Conservation (phyloP, 1,140 invertebrate genomes). For the Delia radicum region DNA sequence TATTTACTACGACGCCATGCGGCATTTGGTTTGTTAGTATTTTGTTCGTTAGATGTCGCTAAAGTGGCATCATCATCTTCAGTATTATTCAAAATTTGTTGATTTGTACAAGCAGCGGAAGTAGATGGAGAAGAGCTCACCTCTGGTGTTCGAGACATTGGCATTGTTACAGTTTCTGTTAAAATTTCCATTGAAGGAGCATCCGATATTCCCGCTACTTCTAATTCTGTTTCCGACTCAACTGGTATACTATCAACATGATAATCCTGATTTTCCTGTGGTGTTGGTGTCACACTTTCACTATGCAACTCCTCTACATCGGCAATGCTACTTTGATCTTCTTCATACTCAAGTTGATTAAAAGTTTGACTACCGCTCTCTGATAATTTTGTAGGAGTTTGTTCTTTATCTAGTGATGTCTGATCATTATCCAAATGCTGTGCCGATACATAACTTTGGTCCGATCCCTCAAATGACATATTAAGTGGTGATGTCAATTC, state of each 20-base stretch:
- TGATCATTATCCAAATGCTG: constrained; percentile 26
- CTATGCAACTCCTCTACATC: constrained; percentile 46
- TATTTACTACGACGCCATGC: constrained; percentile 55
- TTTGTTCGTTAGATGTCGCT: constrained; percentile 1
- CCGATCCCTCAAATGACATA: constrained; percentile 53
- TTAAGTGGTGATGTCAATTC: constrained; percentile 43
- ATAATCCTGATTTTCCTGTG: constrained; percentile 37
- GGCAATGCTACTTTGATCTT: constrained; percentile 43
- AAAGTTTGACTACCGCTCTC: neutral
- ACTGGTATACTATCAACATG: constrained; percentile 36
- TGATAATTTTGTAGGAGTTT: constrained; percentile 15
- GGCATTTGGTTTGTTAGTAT: constrained; percentile 36
- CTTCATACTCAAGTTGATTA: neutral
- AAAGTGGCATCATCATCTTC: neutral
- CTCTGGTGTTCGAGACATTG: constrained; percentile 46
- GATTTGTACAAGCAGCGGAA: neutral
- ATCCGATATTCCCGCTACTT: constrained; percentile 28
- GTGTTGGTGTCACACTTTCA: constrained; percentile 50
- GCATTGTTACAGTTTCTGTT: constrained; percentile 31
- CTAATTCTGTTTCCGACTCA: constrained; percentile 51
- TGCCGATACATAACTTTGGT: constrained; percentile 46
- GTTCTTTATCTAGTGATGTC: neutral
- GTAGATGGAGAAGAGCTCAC: constrained; percentile 38
- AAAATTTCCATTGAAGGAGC: constrained; percentile 34
- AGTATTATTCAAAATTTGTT: constrained; percentile 26